A percentile compares a stretch with the other conserved stretches of the same genome.
phyloP scores from a whole-genome alignment of 2,888 invertebrate species.

The Tenthredo scrophulariae region DNA sequence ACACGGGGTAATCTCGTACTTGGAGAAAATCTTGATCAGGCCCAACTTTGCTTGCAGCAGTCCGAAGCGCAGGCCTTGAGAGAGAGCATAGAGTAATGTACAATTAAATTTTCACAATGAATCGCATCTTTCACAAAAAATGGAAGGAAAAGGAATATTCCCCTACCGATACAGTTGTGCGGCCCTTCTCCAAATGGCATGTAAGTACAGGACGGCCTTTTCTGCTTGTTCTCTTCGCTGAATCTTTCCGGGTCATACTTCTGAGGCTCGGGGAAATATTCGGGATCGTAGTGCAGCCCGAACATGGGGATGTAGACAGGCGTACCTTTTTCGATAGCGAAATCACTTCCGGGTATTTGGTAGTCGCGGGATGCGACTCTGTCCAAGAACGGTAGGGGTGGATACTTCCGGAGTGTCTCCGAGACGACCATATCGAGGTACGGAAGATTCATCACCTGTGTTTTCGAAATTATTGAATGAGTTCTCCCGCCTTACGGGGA shows the following conservation, averaged over 20 bases:
- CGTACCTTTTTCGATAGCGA: constrained; percentile 72
- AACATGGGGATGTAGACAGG: constrained; percentile 72
- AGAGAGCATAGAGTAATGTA: neutral
- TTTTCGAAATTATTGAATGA: neutral
- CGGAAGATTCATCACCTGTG: constrained; percentile 31
- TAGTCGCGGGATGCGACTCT: constrained; percentile 73
- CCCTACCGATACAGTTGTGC: constrained; percentile 76
- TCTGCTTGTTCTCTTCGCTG: constrained; percentile 66
- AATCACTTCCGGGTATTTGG: constrained; percentile 67
- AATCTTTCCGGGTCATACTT: constrained; percentile 78
- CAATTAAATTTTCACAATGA: neutral
- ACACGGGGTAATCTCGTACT: constrained; percentile 1
- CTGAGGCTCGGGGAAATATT: constrained; percentile 77
- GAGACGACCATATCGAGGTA: constrained; percentile 39
- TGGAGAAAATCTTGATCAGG: neutral
- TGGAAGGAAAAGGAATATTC: neutral
- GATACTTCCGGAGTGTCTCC: constrained; percentile 78
- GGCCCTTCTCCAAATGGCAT: constrained; percentile 78
- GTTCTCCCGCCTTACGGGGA: neutral
- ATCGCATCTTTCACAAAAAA: neutral
- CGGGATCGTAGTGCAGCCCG: constrained; percentile 77
- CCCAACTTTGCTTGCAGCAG: constrained; percentile 30
- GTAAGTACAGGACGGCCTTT: constrained; percentile 71
- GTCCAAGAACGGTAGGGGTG: constrained; percentile 74
- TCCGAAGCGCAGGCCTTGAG: constrained; percentile 36